Conservation (phyloP, 2,113 vertebrate genomes). For the Syrmaticus mikado region DNA sequence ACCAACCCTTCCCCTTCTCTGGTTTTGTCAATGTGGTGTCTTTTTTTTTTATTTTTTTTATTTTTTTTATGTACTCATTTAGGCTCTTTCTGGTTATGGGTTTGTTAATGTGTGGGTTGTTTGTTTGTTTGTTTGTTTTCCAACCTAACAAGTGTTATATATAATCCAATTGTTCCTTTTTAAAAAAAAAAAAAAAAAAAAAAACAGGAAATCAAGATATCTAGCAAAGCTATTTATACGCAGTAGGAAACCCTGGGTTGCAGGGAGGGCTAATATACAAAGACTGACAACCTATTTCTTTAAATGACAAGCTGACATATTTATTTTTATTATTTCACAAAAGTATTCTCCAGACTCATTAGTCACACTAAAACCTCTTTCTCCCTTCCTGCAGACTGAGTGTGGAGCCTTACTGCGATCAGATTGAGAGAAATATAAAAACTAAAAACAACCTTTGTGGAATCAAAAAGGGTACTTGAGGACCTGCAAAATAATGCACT, state of each 20-base stretch:
- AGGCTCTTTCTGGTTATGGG: background rate
- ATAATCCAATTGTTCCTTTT: constrained; percentile 10
- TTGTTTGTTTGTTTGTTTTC: background rate
- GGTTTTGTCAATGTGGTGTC: background rate
- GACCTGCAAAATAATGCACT: background rate
- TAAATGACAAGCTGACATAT: constrained; percentile 74
- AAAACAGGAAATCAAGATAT: constrained; percentile 57
- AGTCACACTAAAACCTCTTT: constrained; percentile 50
- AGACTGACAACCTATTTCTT: constrained; percentile 75
- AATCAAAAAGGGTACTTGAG: background rate
- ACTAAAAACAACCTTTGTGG: background rate
- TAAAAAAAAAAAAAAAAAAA: too few species aligned
- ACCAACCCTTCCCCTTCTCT: background rate
- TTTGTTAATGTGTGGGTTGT: background rate
- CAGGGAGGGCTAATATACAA: constrained; percentile 64
- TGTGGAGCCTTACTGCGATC: background rate
- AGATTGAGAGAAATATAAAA: background rate
- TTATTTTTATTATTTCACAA: constrained; percentile 71
- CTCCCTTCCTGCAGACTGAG: constrained; percentile 2
- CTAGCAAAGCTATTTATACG: constrained; percentile 68
- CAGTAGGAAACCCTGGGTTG: constrained; percentile 69
- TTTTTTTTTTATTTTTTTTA: background rate
- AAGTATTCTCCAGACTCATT: constrained; percentile 61
- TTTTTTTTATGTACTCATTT: background rate
- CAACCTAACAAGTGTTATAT: constrained; percentile 42